These are phyloP conservation scores for Pomacea maculata DNA, from an alignment of 1,140 invertebrate species.

Conservation along the genomic window DNA sequence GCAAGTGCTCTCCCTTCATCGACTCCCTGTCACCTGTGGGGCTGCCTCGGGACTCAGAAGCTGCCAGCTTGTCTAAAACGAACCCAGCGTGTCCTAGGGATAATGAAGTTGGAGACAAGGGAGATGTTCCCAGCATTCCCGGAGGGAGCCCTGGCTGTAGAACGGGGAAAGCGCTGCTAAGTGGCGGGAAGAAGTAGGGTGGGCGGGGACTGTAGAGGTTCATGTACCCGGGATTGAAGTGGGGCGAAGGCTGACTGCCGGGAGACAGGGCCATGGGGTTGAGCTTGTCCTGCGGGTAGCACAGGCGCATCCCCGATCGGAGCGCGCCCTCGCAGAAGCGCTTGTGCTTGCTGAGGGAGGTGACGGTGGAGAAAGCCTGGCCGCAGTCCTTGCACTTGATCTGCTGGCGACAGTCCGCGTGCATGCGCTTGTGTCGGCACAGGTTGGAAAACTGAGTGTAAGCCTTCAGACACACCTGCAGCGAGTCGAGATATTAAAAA, in stretches of 20 bases:
- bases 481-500: conserved; percentile 5
- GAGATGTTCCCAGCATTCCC: conserved; percentile 21
- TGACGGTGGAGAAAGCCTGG: conserved; percentile 88
- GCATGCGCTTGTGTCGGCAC: conserved; percentile 99
- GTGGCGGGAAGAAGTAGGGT: conserved; percentile 55
- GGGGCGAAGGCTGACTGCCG: conserved; percentile 23
- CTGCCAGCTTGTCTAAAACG: conserved; percentile 10
- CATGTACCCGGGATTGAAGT: conserved; percentile 47
- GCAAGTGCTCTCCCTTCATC: conserved; percentile 8
- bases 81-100: conserved; percentile 16
- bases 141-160: conserved; percentile 25
- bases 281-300: conserved; percentile 33
- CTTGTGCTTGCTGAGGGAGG: conserved; percentile 74
- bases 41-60: conserved; percentile 18
- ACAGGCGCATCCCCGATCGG: conserved; percentile 48
- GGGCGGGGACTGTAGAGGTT: conserved; percentile 56
- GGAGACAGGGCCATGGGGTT: conserved; percentile 43
- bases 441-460: conserved; percentile 99
- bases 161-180: conserved; percentile 38
- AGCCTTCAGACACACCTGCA: conserved; percentile 75
- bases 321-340: conserved; percentile 70
- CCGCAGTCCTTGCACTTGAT: conserved; percentile 88
- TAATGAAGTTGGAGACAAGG: conserved; percentile 35
- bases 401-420: conserved; percentile 76
- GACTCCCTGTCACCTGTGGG: conserved; percentile 24